These are phyloP conservation scores for Crocuta crocuta DNA, from an alignment of 2,113 vertebrate species.

Conservation along the genomic window DNA sequence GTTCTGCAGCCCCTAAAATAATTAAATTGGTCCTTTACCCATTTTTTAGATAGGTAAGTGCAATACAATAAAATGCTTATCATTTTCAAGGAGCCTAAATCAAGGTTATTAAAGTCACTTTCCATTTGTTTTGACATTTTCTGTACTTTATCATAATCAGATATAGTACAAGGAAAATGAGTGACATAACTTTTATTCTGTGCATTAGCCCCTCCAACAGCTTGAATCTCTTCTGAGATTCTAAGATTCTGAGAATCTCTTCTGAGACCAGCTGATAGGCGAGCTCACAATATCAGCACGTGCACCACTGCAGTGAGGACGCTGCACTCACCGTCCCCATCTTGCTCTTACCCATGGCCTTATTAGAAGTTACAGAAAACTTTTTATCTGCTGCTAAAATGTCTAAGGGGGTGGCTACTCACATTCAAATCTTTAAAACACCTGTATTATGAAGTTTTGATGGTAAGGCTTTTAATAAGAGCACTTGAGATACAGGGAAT, in stretches of 20 bases:
- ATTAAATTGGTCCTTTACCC: slow-evolving; percentile 74
- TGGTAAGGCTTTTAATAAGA: neutral
- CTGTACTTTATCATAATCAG: slow-evolving; percentile 67
- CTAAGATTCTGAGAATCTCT: neutral
- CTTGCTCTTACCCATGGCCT: neutral
- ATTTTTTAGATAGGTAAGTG: slow-evolving; percentile 81
- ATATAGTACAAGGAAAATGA: slow-evolving; percentile 10
- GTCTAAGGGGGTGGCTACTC: neutral
- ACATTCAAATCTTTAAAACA: neutral
- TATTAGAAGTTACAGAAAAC: neutral
- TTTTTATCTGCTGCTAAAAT: neutral
- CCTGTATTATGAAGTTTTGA: neutral
- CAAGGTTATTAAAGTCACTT: slow-evolving; percentile 72
- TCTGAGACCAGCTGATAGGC: neutral
- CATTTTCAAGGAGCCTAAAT: slow-evolving; percentile 75
- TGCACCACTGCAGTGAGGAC: rapidly evolving
- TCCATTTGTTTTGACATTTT: slow-evolving; percentile 76
- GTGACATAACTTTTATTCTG: neutral
- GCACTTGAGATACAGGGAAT: neutral
- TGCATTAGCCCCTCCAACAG: neutral
- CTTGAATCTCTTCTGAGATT: neutral
- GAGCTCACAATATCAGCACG: neutral
- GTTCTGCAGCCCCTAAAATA: slow-evolving; percentile 60
- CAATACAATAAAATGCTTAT: slow-evolving; percentile 70
- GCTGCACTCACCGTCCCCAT: rapidly evolving